Percentiles rank a stretch among this genome's conserved stretches.
These are phyloP conservation scores for Brachionus calyciflorus DNA, from an alignment of 1,140 invertebrate genomes.

Conservation along the genomic window DNA sequence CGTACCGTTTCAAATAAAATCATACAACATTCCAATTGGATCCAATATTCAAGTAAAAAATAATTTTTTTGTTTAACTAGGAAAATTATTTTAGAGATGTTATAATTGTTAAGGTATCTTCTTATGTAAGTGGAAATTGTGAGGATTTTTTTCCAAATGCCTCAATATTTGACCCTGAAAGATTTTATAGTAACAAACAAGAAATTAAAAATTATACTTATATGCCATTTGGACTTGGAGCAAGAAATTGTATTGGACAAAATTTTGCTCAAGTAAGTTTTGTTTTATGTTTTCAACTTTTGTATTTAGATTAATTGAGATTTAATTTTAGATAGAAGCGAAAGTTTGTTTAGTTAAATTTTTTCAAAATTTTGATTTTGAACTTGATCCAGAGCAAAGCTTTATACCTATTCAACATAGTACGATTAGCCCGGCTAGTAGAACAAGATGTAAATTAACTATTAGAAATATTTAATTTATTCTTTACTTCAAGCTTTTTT, in stretches of 20 bases:
- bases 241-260: constrained; percentile 7
- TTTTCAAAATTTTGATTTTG: constrained; percentile 32
- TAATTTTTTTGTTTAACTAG: neutral
- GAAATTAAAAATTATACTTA: constrained; percentile 39
- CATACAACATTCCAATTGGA: neutral
- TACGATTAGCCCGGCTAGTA: neutral
- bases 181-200: constrained; percentile 15
- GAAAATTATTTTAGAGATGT: neutral
- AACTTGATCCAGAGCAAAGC: constrained; percentile 14
- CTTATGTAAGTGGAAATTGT: neutral
- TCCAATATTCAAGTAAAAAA: neutral
- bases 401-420: neutral
- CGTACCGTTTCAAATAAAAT: neutral
- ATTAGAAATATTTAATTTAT: neutral
- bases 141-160: constrained; percentile 39
- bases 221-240: constrained; percentile 4
- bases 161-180: neutral
- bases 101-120: neutral
- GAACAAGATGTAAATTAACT: neutral
- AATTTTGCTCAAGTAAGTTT: constrained; percentile 35
- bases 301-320: neutral
- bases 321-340: constrained; percentile 4
- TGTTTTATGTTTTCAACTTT: neutral
- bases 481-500: too few species aligned
- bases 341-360: constrained; percentile 22